Evolutionary conservation across 2,113 vertebrate species (phyloP).

Genomic region (Ptychochromis oligacanthus): DNA sequence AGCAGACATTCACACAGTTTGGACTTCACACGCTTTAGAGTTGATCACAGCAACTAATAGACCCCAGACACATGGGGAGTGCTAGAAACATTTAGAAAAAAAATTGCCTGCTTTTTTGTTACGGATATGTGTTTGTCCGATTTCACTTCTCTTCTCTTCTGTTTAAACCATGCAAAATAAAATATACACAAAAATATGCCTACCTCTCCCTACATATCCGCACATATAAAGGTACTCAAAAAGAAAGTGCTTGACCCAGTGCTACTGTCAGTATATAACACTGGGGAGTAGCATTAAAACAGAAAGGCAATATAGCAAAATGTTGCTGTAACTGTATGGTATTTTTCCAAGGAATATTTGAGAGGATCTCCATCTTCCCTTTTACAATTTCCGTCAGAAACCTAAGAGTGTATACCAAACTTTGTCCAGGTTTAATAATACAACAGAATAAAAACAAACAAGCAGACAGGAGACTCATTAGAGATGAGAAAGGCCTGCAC

Average conservation of each 20-base stretch:
- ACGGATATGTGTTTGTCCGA: background rate
- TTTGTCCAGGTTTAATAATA: background rate
- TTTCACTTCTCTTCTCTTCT: background rate
- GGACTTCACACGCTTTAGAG: slow-evolving; percentile 30
- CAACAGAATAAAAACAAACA: background rate
- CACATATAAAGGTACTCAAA: background rate
- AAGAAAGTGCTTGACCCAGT: background rate
- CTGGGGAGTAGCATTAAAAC: background rate
- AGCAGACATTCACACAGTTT: slow-evolving; percentile 33
- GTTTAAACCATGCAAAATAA: background rate
- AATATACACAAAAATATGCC: background rate
- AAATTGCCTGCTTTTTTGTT: background rate
- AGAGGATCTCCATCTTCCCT: background rate
- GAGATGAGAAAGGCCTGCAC: too few species aligned
- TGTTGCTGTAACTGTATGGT: background rate
- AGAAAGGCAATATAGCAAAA: background rate
- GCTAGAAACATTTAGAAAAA: slow-evolving; percentile 10
- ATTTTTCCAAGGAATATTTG: background rate
- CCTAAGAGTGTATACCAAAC: background rate
- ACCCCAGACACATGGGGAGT: slow-evolving; percentile 6
- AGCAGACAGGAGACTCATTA: background rate
- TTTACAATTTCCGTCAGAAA: background rate
- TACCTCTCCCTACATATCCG: background rate
- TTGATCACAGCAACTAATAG: slow-evolving; percentile 38
- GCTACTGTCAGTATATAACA: background rate